phyloP scores from a whole-genome alignment of 2,888 invertebrate genomes.

The Bedellia somnulentella region DNA sequence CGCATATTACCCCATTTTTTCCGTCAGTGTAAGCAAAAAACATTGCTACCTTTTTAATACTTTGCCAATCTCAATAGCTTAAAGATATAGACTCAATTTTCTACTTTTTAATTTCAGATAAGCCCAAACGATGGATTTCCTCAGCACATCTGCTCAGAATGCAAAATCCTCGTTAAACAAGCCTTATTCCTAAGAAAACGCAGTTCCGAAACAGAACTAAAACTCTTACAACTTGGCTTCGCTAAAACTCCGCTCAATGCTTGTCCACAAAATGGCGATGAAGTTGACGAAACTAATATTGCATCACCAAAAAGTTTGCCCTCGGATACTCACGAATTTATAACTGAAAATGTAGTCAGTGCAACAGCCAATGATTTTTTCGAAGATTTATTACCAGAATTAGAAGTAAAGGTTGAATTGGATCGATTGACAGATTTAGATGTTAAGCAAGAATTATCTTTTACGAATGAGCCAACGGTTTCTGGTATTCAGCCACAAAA shows the following conservation, averaged over 20 bases:
- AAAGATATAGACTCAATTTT: neutral
- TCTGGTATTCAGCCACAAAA: neutral
- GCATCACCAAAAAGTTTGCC: neutral
- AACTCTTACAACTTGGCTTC: constrained; percentile 8
- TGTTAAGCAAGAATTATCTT: neutral
- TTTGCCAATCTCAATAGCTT: neutral
- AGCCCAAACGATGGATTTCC: constrained; percentile 12
- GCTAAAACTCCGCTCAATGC: neutral
- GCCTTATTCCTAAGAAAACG: constrained; percentile 9
- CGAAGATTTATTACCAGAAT: neutral
- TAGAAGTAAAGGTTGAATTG: constrained; percentile 1
- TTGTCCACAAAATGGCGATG: neutral
- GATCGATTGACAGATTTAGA: neutral
- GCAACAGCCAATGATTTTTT: neutral
- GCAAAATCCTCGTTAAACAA: constrained; percentile 9
- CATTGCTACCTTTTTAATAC: neutral
- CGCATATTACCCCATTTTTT: neutral
- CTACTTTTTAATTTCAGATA: constrained; percentile 5
- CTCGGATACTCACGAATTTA: neutral
- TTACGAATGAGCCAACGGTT: neutral
- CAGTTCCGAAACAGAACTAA: constrained; percentile 6
- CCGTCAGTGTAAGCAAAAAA: neutral
- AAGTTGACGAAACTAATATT: constrained; percentile 4
- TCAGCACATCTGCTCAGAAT: constrained; percentile 11
- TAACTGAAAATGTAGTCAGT: neutral